Base-by-base conservation (phyloP, 2,797 vertebrate genomes). In the Psittacula derbiana region DNA sequence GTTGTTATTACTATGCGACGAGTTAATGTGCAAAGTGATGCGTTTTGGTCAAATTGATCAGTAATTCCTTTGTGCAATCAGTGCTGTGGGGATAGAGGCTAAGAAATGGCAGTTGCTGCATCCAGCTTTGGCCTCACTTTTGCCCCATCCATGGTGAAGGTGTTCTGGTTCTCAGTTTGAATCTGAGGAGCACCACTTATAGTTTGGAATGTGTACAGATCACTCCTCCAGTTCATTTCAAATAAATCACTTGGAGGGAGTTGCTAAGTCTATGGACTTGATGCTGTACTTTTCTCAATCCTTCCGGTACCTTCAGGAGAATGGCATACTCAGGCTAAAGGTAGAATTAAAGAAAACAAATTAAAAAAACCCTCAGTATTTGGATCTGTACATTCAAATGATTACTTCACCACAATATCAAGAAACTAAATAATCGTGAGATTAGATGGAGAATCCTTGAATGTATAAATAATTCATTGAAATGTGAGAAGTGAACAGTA, bases 71-170 rank as follows among this genome's bases (percentile, higher is more conserved):
- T 6, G 15, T 78, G 44, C 55, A 21, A 40, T 31, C 38, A 52
- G 31, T 12, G 2, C 12, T 36, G 6, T 41, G 8, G 13, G 33
- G 14, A 20, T 28, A 49, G 64, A 62, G 47, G 13, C 30, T 80
- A 53, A 50, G 49, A 82, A 91, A 31, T 7, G 12, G 30, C 30
- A 55, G 24, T 44, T 55, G 27, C 20, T 69, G 30, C 24, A 30
- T 47, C 20, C 27, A 64, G 27, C 24, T 86, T 66, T 74, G 43
- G 24, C 13, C 31, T 11, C 8, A 5, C 10, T 55, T 85, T 33
- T 72, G 12, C 41, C 23, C 5, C 2, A 4, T 33, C 41, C 3
- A 2, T 19, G 19, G 21, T 1, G 2, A 72, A 14, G 13, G 5
- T 80, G 15, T 82, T 84, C 18, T 66, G 31, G 13, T 61, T 17